Base-by-base conservation (phyloP, 2,888 invertebrate genomes). In the Patella depressa region DNA sequence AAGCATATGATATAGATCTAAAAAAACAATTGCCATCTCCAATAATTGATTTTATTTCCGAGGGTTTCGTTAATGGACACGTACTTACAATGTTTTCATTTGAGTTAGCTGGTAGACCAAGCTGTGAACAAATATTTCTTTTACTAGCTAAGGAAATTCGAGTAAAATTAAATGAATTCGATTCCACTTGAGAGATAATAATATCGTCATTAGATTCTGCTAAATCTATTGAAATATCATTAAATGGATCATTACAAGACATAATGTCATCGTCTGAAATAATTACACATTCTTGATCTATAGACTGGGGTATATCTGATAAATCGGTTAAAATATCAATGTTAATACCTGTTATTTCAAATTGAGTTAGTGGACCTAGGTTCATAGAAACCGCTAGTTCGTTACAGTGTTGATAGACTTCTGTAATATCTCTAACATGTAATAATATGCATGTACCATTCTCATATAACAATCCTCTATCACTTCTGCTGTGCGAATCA, bases 281-380 rank as follows among this genome's bases (percentile, higher is more conserved):
- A 29, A 29, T 29, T 29, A 29, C 29, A 29, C 29, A 29, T 29
- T 29, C 29, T 29, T 2, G 2, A 29, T 29, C 2, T 29, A 29
- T 29, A 29, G 29, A 29, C 29, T 29, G 29, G 29, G 29, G 29
- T 59, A n/a, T 19, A 7, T 59, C 19, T 15, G 17, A n/a, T 7
- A 19, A 5, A 59, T 59, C 59, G 19, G 5, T 59, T n/a, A 29
- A 29, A 29, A 29, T 29, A 29, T 5, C 7, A 59, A 59, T 19
- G 19, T 59, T 59, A 59, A 59, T 59, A 59, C 59, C 59, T n/a
- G 59, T 59, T 59, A 59, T 59, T 59, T 59, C 59, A 59, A 15
- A 59, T 59, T 59, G 59, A 17, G 17, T 19, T 59, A 4, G 19
- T 19, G 17, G 17, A 59, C 19, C 19, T 7, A 59, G 19, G 5